phyloP scores from a whole-genome alignment of 1,140 invertebrate species.

The Microvelia longipes region DNA sequence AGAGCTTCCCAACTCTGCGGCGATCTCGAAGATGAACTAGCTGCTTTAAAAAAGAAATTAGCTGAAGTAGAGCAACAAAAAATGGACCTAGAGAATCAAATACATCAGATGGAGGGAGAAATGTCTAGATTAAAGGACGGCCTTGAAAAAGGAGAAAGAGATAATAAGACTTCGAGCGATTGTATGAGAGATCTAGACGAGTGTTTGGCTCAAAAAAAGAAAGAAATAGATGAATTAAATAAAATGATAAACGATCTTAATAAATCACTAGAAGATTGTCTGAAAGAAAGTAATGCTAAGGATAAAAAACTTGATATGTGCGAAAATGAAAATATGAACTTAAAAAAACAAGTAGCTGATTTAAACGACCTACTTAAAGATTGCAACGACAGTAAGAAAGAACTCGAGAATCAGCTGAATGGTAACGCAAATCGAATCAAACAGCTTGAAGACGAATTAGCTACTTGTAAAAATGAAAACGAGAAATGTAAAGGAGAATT shows the following conservation, averaged over 20 bases:
- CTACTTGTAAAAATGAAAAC: not conserved
- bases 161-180: not conserved
- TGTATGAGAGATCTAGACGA: not conserved
- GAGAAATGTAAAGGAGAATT: not conserved
- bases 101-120: not conserved
- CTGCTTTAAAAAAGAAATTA: not conserved
- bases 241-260: not conserved
- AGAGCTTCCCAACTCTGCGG: not conserved
- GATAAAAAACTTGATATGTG: not conserved
- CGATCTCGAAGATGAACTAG: not conserved
- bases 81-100: not conserved
- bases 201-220: not conserved
- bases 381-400: not conserved
- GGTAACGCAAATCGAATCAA: not conserved
- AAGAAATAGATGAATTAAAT: not conserved
- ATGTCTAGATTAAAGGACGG: not conserved
- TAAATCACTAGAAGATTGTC: not conserved
- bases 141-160: not conserved
- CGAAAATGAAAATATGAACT: not conserved
- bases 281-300: not conserved
- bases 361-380: not conserved
- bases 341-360: not conserved
- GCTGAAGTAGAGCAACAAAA: not conserved
- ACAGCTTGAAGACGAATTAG: not conserved
- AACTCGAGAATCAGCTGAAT: not conserved